Conservation (phyloP, 2,113 vertebrate genomes). For the Turnix velox region DNA sequence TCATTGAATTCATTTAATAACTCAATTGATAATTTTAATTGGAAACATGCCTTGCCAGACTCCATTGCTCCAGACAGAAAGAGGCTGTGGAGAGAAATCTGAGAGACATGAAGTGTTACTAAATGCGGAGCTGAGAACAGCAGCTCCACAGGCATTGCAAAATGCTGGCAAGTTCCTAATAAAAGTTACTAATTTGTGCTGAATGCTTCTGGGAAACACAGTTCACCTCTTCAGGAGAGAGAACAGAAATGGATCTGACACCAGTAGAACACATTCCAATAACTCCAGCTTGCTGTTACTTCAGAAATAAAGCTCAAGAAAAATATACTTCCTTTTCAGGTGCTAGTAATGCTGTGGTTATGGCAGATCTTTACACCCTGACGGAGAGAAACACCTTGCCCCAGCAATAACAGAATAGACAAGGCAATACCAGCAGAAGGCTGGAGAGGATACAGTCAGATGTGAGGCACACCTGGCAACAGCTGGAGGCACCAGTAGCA, state of each 20-base stretch:
- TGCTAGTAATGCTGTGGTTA: rapidly evolving
- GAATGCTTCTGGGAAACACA: neutral
- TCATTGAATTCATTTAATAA: neutral
- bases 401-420: too few species aligned
- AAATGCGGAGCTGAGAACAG: neutral
- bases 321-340: rapidly evolving
- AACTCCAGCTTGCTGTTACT: neutral
- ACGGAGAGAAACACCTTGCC: neutral
- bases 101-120: neutral
- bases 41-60: neutral
- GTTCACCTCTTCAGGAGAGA: neutral
- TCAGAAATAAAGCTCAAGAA: neutral
- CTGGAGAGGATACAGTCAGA: neutral
- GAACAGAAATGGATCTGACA: rapidly evolving
- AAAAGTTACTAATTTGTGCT: neutral
- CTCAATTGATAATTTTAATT: neutral
- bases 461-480: neutral
- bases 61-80: neutral
- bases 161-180: neutral
- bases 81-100: neutral
- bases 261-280: neutral
- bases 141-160: neutral
- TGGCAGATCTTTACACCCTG: neutral
- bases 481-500: neutral
- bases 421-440: neutral